Evolutionary conservation across 2,797 vertebrate species (phyloP), one percentile per base, ranked within the genome.

Genomic region (Leptodactylus fallax): DNA sequence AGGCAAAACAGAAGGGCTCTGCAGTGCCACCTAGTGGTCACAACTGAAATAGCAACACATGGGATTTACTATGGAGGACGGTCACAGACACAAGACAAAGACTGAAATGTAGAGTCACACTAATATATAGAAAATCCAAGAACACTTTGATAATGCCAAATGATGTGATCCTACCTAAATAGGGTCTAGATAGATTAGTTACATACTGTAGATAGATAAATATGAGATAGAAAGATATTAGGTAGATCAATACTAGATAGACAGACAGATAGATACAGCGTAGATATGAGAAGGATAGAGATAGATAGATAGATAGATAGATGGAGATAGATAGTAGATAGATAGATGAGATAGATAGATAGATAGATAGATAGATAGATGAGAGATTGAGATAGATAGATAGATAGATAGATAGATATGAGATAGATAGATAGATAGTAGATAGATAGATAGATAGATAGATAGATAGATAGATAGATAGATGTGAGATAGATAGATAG

Each of bases 1-100:
- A 49, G 45, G 79, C 79, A 49, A 13, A 58, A 83, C 10, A 72
- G 21, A 55, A 16, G 81, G 67, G 67, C 49, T 83, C 81, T 14
- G 11, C 23, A 60, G 19, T 74, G 53, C 21, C 51, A 47, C 67
- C 82, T 84, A 58, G 65, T 84, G 82, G 53, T 21, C 27, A 60
- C 27, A 84, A 11, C 12, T 47, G 21, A 60, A n/a, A 74, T 36
- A 3, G 51, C 25, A 58, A 3, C 47, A 17, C 3, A 51, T 72
- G 23, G 13, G 79, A 51, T n/a, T 77, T 51, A 21, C 9, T 60
- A 19, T 3, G 5, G 58, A 60, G 2, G 58, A 21, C 16, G 0
- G 58, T 5, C 3, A 19, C 1, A 1, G 11, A n/a, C n/a, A n/a
- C n/a, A n/a, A n/a, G n/a, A n/a, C n/a, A n/a, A n/a, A n/a, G n/a